Evolutionary conservation across 2,888 invertebrate species (phyloP).

Genomic region (Nymphalis urticae): DNA sequence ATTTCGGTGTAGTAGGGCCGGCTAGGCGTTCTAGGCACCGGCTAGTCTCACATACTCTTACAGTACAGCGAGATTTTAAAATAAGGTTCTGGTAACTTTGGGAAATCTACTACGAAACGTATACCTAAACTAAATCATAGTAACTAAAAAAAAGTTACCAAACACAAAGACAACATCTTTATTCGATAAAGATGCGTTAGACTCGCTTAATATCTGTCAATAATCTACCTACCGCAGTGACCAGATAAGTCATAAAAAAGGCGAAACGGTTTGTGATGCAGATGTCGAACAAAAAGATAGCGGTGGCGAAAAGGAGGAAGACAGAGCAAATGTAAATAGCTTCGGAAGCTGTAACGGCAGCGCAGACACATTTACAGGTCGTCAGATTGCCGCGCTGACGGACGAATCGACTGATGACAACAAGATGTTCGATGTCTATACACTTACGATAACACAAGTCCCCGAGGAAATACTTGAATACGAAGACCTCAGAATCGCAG

Average conservation of each 20-base stretch:
- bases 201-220: not conserved
- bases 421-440: slow-evolving; percentile 14
- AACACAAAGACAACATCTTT: no score
- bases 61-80: no score
- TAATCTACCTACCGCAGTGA: slow-evolving; percentile 33
- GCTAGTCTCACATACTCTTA: no score
- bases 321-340: slow-evolving; percentile 65
- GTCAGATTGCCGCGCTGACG: slow-evolving; percentile 50
- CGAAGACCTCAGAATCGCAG: no score
- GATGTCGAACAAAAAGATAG: slow-evolving; percentile 46
- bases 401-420: slow-evolving; percentile 68
- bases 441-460: not conserved
- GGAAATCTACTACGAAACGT: no score
- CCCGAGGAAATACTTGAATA: not conserved
- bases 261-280: slow-evolving; percentile 56
- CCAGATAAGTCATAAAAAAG: slow-evolving; percentile 44
- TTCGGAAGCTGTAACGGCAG: slow-evolving; percentile 69
- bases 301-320: slow-evolving; percentile 48
- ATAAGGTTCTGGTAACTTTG: no score
- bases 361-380: slow-evolving; percentile 70
- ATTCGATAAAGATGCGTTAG: no score
- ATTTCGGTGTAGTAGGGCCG: no score
- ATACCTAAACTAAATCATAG: not conserved
- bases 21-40: no score
- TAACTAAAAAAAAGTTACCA: not conserved